These are phyloP conservation scores for Eclectus roratus DNA, from an alignment of 2,113 vertebrate species.

Conservation along the genomic window DNA sequence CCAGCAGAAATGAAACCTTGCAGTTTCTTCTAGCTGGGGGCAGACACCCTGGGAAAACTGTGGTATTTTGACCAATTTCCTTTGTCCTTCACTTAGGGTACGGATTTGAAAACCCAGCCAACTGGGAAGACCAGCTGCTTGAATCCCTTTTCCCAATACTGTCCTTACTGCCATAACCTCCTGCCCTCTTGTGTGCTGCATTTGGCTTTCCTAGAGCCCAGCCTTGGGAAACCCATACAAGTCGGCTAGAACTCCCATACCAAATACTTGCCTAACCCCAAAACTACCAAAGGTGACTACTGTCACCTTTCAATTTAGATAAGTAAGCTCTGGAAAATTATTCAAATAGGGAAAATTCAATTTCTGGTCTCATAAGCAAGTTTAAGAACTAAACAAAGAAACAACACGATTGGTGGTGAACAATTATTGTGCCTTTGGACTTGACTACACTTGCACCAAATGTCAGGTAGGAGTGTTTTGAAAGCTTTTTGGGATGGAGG, in stretches of 20 bases:
- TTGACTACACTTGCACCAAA: background rate
- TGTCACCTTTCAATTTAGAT: background rate
- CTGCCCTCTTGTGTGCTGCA: no score
- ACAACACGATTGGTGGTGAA: fast-evolving
- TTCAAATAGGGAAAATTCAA: background rate
- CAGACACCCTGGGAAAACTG: background rate
- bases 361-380: background rate
- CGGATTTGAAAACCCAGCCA: background rate
- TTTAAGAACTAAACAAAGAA: background rate
- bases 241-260: background rate
- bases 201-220: background rate
- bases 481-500: background rate
- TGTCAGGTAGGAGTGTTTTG: background rate
- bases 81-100: background rate
- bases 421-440: background rate
- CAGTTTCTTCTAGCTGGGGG: background rate
- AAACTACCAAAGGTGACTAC: no score
- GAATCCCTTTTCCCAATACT: background rate
- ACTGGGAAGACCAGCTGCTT: background rate
- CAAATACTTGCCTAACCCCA: background rate
- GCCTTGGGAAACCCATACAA: background rate
- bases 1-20: background rate
- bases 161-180: background rate
- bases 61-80: background rate
- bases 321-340: background rate